A percentile compares a stretch with the other conserved stretches of the same genome.
phyloP scores from a whole-genome alignment of 2,888 invertebrate genomes.

The Girardia tigrina region DNA sequence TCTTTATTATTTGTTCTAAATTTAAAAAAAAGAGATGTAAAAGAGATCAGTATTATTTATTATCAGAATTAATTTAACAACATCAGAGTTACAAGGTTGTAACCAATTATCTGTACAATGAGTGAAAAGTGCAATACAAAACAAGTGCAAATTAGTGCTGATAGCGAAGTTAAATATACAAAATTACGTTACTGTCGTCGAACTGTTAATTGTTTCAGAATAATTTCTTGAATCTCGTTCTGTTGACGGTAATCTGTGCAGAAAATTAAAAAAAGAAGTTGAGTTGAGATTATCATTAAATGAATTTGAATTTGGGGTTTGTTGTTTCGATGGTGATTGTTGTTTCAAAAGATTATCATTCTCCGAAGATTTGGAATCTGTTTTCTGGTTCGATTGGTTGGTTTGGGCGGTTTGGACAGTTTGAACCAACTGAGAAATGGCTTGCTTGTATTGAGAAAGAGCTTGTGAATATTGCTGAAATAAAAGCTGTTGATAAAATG shows the following conservation, averaged over 20 bases:
- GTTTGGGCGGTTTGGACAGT: background rate
- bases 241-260: background rate
- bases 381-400: background rate
- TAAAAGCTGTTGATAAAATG: background rate
- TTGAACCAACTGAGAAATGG: background rate
- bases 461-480: slow-evolving; percentile 14
- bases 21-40: too few species aligned
- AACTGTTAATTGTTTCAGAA: background rate
- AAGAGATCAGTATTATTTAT: slow-evolving; percentile 19
- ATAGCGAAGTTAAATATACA: background rate
- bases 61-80: background rate
- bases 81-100: slow-evolving; percentile 14
- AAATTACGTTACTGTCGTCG: slow-evolving; percentile 1
- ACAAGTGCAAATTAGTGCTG: slow-evolving; percentile 8
- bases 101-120: slow-evolving; percentile 23
- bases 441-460: slow-evolving; percentile 10
- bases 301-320: background rate
- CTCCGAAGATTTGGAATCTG: slow-evolving; percentile 8
- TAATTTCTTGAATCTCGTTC: slow-evolving; percentile 13
- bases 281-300: background rate
- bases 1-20: too few species aligned
- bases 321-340: background rate
- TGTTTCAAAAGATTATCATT: background rate
- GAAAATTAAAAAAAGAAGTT: background rate
- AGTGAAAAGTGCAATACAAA: background rate